Percentiles rank a stretch among this genome's conserved stretches.
Conservation (phyloP, 2,888 invertebrate genomes). For the Luperina testacea region DNA sequence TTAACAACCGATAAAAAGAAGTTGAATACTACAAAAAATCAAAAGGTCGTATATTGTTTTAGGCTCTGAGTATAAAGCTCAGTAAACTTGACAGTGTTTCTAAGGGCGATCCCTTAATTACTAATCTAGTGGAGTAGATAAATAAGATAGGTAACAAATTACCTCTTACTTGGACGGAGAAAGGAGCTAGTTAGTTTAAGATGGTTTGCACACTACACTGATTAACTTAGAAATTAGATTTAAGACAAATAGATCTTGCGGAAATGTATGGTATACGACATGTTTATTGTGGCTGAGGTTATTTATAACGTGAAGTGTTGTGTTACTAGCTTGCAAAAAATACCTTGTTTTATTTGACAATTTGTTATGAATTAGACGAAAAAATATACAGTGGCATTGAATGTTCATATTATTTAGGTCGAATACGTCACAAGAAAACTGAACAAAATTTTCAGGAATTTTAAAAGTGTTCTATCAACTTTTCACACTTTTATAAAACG, state of each 20-base stretch:
- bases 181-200: slow-evolving; percentile 41
- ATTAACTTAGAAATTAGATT: slow-evolving; percentile 26
- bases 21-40: slow-evolving; percentile 4
- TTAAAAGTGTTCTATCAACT: neutral
- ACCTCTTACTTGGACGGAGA: slow-evolving; percentile 42
- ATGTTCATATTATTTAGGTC: neutral
- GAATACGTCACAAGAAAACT: neutral
- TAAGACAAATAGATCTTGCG: slow-evolving; percentile 16
- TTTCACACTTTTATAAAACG: slow-evolving; percentile 39
- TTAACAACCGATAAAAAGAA: slow-evolving; percentile 13
- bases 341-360: neutral
- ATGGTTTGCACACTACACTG: slow-evolving; percentile 40
- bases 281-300: neutral
- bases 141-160: slow-evolving; percentile 59
- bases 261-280: neutral
- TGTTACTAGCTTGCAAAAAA: neutral
- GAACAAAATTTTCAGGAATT: neutral
- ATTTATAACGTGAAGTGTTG: neutral
- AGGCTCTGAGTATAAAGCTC: neutral
- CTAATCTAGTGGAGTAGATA: slow-evolving; percentile 53
- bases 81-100: slow-evolving; percentile 37
- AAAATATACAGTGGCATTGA: neutral
- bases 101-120: slow-evolving; percentile 46
- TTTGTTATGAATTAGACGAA: neutral
- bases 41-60: slow-evolving; percentile 28